Evolutionary conservation across 2,113 vertebrate genomes (phyloP).

Genomic region (Sminthopsis crassicaudata): DNA sequence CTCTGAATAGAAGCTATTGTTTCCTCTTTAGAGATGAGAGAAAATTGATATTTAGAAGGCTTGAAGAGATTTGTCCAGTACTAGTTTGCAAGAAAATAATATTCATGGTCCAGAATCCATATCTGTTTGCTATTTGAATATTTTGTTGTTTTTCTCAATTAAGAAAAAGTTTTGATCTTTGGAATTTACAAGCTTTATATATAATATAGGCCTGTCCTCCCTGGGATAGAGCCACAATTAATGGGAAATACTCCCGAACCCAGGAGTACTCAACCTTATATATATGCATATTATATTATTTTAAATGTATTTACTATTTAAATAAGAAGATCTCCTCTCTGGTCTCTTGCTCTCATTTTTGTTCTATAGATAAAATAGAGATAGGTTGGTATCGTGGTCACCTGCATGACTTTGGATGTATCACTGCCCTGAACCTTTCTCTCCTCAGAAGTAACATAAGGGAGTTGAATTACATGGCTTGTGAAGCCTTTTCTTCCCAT

Average conservation of each 20-base stretch:
- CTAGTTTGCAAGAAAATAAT: neutral
- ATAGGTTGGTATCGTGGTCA: neutral
- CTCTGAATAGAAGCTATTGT: neutral
- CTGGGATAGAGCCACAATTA: neutral
- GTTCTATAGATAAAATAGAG: neutral
- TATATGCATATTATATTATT: neutral
- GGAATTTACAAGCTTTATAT: too few relatives aligned
- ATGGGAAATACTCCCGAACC: neutral
- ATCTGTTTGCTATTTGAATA: too few relatives aligned
- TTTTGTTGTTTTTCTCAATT: neutral
- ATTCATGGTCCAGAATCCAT: neutral
- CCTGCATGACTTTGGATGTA: too few relatives aligned
- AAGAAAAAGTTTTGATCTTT: neutral
- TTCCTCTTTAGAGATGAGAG: neutral
- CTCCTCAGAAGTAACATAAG: too few relatives aligned
- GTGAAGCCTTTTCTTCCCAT: too few relatives aligned
- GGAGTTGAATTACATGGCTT: too few relatives aligned
- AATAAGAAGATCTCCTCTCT: neutral
- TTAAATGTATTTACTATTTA: neutral
- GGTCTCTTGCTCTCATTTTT: too few relatives aligned
- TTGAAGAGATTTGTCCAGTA: neutral
- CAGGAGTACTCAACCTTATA: neutral
- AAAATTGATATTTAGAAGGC: too few relatives aligned
- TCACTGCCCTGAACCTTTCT: too few relatives aligned
- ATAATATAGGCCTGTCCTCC: too few relatives aligned